Evolutionary conservation across 2,113 vertebrate genomes (phyloP), one percentile per base, ranked within the genome.

Genomic region (Todiramphus saurophagus): DNA sequence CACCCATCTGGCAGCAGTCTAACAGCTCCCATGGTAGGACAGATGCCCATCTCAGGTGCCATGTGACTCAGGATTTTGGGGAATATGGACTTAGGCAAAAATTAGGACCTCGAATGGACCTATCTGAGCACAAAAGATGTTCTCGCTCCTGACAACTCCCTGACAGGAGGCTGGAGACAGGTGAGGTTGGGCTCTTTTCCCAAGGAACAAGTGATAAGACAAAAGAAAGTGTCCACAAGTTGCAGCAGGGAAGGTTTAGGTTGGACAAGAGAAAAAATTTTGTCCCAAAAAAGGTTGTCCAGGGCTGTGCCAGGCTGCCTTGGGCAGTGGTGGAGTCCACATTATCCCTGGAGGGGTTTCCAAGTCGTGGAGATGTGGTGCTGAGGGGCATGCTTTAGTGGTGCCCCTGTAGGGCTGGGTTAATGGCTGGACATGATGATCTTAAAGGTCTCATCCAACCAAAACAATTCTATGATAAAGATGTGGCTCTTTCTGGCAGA

Each of bases 1-100:
- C 41, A 35, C 20, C 12, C 46, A 19, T 4, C 27, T 46, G 35
- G 35, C 28, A 39, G 24, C 13, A 56, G 37, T 5, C 59, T 13
- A 9, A 24, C 20, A 41, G 24, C 27, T 72, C 37, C 10, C 1
- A 1, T 6, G 43, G 67, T 15, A n/a, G 63, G 51, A 43, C 13
- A 19, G 37, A 13, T 23, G n/a, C 25, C 50, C n/a, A 10, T 33
- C 53, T 66, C 51, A 21, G 33, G 27, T 31, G 17, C 17, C 24
- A 4, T 1, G 0, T 4, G 25, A 16, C 14, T 56, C 43, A 5
- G 19, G 28, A 69, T 76, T 68, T 83, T 1, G 30, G n/a, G 37
- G 11, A 66, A 56, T 2, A 7, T 1, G 15, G 9, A 4, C 43
- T 43, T 4, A 28, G 27, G 51, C 5, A 67, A 77, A 69, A 76